Base-by-base conservation (phyloP, 2,797 vertebrate species). In the Myotis findleyi region DNA sequence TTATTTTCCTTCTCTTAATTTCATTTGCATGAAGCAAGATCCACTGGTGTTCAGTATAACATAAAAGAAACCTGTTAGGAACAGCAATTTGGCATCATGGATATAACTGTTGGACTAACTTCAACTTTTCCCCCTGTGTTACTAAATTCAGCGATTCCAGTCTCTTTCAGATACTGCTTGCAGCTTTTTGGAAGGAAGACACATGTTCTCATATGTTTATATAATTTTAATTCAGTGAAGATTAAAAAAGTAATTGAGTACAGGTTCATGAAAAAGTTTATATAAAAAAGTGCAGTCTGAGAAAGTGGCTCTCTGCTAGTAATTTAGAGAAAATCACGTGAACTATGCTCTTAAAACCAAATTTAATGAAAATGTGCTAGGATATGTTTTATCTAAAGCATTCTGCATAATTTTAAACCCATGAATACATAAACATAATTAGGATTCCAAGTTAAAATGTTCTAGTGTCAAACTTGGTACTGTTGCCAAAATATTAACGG, bases 371-470 rank as follows among this genome's bases (percentile, higher is more conserved):
- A 92, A 38, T 91, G 57, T 87, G 53, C n/a, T 89, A 88, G 91
- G 90, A 96, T 96, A 95, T 82, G 51, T 76, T 94, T 97, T 95
- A 95, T 95, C 92, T 94, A 86, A 96, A 97, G 73, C 91, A 93
- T 86, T 96, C 86, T 85, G 80, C 94, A 97, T 97, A 97, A 97
- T 96, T 97, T 95, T 64, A 96, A 95, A 81, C 51, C 89, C 33
- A 96, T 96, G 96, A 97, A 96, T 97, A 96, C 68, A 96, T 95
- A 97, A 97, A 97, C 96, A 97, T 66, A 96, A 97, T 96, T 96
- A 95, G 87, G 91, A 97, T 93, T 96, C 94, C 88, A 97, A 97
- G 88, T 97, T 84, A 89, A 97, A 97, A 93, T 97, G 55, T 94
- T 95, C 90, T 96, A 64, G 79, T 97, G 93, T 96, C 87, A 93